Evolutionary conservation across 1,140 invertebrate species (phyloP).

Genomic region (Platorchestia sp.): DNA sequence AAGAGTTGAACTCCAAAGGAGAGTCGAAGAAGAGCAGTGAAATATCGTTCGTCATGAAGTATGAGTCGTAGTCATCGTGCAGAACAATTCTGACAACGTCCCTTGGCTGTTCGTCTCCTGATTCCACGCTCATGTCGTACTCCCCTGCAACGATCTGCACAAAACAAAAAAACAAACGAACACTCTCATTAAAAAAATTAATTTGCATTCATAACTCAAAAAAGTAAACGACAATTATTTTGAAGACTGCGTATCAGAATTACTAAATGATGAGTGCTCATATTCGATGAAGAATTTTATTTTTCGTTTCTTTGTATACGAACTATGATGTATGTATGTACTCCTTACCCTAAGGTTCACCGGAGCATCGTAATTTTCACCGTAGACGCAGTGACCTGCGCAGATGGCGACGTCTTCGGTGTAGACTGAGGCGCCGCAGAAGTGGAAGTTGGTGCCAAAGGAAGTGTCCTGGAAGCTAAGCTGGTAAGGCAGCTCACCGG

Average conservation of each 20-base stretch:
- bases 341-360: background rate
- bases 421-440: background rate
- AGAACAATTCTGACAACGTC: background rate
- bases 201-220: background rate
- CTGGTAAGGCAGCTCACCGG: conserved; percentile 76
- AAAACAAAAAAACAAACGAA: conserved; percentile 18
- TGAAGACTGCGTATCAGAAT: background rate
- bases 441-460: background rate
- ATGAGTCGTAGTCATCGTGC: conserved; percentile 28
- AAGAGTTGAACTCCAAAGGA: conserved; percentile 73
- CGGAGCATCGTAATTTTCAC: background rate
- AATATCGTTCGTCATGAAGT: conserved; percentile 75
- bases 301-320: background rate
- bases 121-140: background rate
- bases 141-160: conserved; percentile 47
- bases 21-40: conserved; percentile 76
- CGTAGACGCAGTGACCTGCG: background rate
- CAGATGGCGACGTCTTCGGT: background rate
- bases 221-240: background rate
- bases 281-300: background rate
- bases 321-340: background rate
- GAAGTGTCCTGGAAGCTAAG: conserved; percentile 72
- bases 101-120: conserved; percentile 18
- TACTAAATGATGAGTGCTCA: background rate
- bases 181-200: background rate